Evolutionary conservation across 2,113 vertebrate genomes (phyloP).

Genomic region (Arvicanthis niloticus): DNA sequence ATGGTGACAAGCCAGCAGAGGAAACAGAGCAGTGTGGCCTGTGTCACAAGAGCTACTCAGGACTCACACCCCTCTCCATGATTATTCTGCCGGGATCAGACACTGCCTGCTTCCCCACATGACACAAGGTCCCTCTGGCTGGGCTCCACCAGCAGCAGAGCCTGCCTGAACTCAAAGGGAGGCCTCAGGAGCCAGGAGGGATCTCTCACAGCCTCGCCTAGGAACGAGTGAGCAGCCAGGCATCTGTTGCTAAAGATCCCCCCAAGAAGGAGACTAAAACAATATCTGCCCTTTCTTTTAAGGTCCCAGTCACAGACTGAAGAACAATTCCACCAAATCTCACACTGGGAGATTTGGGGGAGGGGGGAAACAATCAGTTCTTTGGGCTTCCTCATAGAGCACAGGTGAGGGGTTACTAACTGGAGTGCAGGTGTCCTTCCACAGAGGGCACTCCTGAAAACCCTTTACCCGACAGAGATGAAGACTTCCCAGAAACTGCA

Average conservation of each 20-base stretch:
- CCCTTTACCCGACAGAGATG: background rate
- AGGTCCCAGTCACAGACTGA: background rate
- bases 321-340: background rate
- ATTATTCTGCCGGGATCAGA: background rate
- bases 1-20: background rate
- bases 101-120: background rate
- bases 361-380: too few species aligned
- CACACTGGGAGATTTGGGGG: background rate
- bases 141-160: background rate
- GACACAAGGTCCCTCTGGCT: background rate
- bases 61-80: background rate
- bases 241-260: background rate
- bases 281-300: background rate
- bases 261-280: background rate
- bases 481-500: background rate
- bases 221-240: background rate
- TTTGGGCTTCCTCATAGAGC: background rate
- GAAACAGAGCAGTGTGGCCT: background rate
- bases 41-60: background rate
- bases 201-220: background rate
- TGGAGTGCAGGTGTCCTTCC: background rate
- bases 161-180: background rate
- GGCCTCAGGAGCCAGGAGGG: background rate
- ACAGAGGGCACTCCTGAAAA: background rate
- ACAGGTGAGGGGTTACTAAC: background rate